A percentile compares a stretch with the other conserved stretches of the same genome.
Evolutionary conservation across 92 coral and sea anemone species (phyloP).

Genomic region (Palythoa heliodiscus): DNA sequence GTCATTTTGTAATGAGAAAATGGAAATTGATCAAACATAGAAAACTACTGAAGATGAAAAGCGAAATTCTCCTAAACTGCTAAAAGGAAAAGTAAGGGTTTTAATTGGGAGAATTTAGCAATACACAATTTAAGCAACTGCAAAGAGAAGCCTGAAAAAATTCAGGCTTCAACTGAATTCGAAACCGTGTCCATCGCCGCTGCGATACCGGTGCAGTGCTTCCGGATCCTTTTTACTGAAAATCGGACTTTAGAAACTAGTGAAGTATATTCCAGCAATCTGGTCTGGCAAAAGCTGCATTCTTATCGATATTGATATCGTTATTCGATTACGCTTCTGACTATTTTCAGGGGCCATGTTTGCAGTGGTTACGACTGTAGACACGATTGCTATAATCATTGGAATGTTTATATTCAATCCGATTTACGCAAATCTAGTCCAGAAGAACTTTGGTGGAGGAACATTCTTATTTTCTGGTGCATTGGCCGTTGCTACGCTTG

Average conservation of each 20-base stretch:
- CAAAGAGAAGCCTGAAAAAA: too few relatives aligned
- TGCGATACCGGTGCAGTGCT: too few relatives aligned
- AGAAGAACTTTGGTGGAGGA: constrained; percentile 34
- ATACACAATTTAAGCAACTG: too few relatives aligned
- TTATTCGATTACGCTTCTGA: background rate
- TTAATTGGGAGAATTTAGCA: too few relatives aligned
- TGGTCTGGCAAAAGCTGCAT: background rate
- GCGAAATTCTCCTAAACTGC: too few relatives aligned
- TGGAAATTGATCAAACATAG: too few relatives aligned
- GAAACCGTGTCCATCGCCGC: too few relatives aligned
- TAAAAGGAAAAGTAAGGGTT: too few relatives aligned
- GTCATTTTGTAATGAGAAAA: too few relatives aligned
- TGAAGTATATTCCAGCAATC: background rate
- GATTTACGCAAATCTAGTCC: constrained; percentile 2
- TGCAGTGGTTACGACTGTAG: constrained; percentile 13
- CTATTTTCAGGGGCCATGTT: constrained; percentile 33
- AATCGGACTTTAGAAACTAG: background rate
- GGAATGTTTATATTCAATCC: constrained; percentile 39
- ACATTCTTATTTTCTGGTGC: constrained; percentile 33
- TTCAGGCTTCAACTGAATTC: too few relatives aligned
- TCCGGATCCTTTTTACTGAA: background rate
- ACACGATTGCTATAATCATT: constrained; percentile 5
- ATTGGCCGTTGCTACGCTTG: constrained; percentile 1
- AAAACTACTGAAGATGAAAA: too few relatives aligned
- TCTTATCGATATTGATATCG: background rate